Conservation (phyloP, 2,888 invertebrate species). For the Leptopterna dolabrata region DNA sequence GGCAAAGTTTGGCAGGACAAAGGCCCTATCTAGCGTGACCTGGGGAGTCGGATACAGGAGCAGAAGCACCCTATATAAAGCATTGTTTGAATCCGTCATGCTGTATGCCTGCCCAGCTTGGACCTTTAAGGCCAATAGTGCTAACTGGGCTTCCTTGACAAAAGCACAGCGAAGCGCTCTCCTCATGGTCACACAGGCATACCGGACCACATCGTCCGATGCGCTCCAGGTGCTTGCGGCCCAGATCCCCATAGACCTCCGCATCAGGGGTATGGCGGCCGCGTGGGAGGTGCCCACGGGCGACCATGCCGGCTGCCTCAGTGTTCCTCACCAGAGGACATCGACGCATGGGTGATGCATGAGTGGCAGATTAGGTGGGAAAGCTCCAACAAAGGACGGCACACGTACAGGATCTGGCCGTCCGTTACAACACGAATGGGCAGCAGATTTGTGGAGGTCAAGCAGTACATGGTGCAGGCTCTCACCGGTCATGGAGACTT, state of each 20-base stretch:
- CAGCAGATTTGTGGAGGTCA: too few species aligned
- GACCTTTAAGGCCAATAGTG: neutral
- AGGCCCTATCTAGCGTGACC: too few species aligned
- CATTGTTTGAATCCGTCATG: too few species aligned
- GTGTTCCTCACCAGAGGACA: neutral
- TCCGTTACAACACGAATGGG: too few species aligned
- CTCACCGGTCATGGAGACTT: slow-evolving; percentile 30
- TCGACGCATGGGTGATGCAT: neutral
- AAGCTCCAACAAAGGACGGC: neutral
- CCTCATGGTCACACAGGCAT: too few species aligned
- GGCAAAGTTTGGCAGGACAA: too few species aligned
- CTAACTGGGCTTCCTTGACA: neutral
- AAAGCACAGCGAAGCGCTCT: neutral
- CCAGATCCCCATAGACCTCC: too few species aligned
- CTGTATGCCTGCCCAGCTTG: slow-evolving; percentile 4
- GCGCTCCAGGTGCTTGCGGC: slow-evolving; percentile 8
- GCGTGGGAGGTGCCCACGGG: too few species aligned
- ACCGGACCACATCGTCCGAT: neutral
- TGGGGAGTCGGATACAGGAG: neutral
- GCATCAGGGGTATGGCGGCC: too few species aligned
- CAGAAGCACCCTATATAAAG: neutral
- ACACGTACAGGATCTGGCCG: neutral
- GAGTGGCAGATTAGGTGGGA: neutral
- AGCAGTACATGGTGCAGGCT: too few species aligned
- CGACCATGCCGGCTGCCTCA: too few species aligned